phyloP scores from a whole-genome alignment of 2,797 vertebrate genomes.

The Momotus momota region DNA sequence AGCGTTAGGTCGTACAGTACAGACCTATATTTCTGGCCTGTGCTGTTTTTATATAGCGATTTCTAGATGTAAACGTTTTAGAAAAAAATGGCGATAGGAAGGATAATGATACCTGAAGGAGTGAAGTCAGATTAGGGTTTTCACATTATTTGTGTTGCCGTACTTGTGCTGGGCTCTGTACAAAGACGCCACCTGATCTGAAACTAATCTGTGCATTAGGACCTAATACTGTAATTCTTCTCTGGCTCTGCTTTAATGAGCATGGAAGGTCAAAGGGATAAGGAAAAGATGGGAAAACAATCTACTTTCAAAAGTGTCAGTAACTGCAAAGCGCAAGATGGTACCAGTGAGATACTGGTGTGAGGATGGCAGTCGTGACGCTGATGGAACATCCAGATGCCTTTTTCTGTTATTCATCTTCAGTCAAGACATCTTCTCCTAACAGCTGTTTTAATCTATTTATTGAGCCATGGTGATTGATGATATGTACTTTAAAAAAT shows the following conservation, averaged over 20 bases:
- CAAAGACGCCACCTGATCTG: background rate
- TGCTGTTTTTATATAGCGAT: background rate
- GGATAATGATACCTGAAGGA: background rate
- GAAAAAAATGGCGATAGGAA: background rate
- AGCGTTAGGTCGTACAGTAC: background rate
- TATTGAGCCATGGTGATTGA: background rate
- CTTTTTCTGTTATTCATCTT: background rate
- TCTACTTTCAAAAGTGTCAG: background rate
- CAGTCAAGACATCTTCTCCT: background rate
- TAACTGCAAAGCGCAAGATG: background rate
- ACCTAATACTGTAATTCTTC: background rate
- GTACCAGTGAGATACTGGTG: background rate
- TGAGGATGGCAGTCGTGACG: background rate
- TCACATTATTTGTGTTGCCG: background rate
- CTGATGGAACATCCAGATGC: background rate
- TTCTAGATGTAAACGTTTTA: background rate
- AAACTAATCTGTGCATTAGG: conserved; percentile 4
- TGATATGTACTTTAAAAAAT: background rate
- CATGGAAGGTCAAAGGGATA: background rate
- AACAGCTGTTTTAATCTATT: conserved; percentile 3
- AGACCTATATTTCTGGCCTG: background rate
- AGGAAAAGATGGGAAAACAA: background rate
- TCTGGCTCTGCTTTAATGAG: background rate
- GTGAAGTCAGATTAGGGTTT: background rate
- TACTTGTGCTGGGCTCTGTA: background rate